Evolutionary conservation across 2,888 invertebrate species (phyloP).

Genomic region (Deroplatys truncata): DNA sequence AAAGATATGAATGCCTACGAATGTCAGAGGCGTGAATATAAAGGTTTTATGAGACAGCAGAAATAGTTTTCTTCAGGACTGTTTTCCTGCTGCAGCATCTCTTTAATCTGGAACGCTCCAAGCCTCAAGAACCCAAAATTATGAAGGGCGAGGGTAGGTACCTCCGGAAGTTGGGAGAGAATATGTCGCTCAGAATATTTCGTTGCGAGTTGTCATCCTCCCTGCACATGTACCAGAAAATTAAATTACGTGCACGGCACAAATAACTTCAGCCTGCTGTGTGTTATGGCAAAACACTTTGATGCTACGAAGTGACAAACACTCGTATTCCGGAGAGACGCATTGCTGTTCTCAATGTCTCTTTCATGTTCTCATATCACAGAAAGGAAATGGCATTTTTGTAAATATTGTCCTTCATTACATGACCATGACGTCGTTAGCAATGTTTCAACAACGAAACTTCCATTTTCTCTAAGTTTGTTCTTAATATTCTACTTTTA

Average conservation of each 20-base stretch:
- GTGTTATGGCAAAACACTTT: background rate
- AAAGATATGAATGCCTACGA: too few species aligned
- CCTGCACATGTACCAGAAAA: background rate
- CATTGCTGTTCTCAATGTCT: background rate
- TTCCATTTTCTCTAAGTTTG: too few species aligned
- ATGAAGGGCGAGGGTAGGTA: background rate
- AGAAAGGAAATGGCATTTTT: background rate
- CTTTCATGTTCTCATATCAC: background rate
- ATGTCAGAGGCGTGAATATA: too few species aligned
- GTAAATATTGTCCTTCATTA: too few species aligned
- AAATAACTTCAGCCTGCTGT: background rate
- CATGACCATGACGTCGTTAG: too few species aligned
- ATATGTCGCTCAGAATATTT: background rate
- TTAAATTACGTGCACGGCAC: background rate
- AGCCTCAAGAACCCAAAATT: background rate
- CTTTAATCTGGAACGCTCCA: background rate
- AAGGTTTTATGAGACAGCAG: too few species aligned
- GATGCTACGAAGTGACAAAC: background rate
- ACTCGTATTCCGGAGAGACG: background rate
- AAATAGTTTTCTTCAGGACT: background rate
- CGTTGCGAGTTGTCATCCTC: background rate
- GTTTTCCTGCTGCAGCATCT: background rate
- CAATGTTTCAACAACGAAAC: too few species aligned
- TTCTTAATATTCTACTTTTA: too few species aligned
- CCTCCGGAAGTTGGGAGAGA: background rate